Base-by-base conservation (phyloP, 2,888 invertebrate species). In the Dynastes maya region DNA sequence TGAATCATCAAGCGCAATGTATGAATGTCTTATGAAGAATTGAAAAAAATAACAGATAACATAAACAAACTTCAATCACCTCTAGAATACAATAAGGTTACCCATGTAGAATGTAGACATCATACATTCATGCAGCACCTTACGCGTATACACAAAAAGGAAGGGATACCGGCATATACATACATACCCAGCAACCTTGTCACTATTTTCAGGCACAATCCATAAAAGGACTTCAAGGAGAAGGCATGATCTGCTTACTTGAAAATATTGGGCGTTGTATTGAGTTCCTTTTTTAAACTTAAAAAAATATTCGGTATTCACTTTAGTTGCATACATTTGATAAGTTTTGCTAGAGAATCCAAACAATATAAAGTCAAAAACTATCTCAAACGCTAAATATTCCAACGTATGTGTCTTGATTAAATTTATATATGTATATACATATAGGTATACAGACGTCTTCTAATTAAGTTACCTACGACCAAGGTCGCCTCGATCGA, bases 141-240 rank as follows among this genome's bases (percentile, higher is more conserved):
- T 45, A 11, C 45, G 11, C 45, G 8, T 11, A 45, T 11, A 11
- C 11, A 45, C 45, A 45, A 45, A 45, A 45, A 45, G 45, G 45
- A 45, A 45, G 45, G 45, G 45, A 45, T 45, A 45, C 45, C 45
- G 8, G 2, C 45, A 45, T 45, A 61, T 11, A 61, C n/a, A 49
- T 63, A 37, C 22, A 22, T 22, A 13, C 16, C 32, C 49, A 29
- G 58, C 40, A 75, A 63, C 75, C 75, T 75, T 75, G 75, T 64
- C 75, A 64, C 32, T 64, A 16, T 61, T 74, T 74, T 61, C 74
- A 58, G 64, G 40, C 63, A 45, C 45, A 27, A 40, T 22, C 75
- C 75, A 64, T 75, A 64, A 75, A 75, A 16, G 75, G 75, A 22
- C 45, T 49, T 45, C 75, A 75, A 75, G 75, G 75, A 45, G 63